Base-by-base conservation (phyloP, 2,113 vertebrate genomes). In the Heterotilapia buettikoferi region DNA sequence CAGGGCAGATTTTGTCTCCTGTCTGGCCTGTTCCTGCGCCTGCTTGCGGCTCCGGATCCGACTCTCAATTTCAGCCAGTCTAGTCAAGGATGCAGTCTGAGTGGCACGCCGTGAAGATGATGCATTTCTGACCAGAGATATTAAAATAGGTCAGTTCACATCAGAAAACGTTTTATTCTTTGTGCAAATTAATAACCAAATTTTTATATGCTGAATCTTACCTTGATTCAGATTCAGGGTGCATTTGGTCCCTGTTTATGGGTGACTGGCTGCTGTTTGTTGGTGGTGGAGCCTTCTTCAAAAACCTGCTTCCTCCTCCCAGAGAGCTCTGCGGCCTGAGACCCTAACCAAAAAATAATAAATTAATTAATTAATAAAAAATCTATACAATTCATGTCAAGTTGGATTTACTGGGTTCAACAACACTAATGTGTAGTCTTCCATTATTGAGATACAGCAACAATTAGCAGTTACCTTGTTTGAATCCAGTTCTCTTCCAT, bases 61-160 rank as follows among this genome's bases (percentile, higher is more conserved):
- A 59, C 89, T 96, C 84, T 98, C 97, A 0, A 98, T 94, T 6
- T 95, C 93, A 0, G 96, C 96, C 81, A 96, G 94, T 56, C 89
- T 96, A 11, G 38, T 94, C 36, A 98, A 93, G 0, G 94, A 95
- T 0, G 95, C 92, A 1, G 56, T 94, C 2, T 94, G 96, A 45
- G 94, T 93, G 80, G 90, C 43, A 13, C 3, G 82, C 66, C 88
- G 87, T 7, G 88, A 91, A 9, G 86, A 84, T 1, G 88, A 24
- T 38, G 63, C 76, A 29, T 36, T 52, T 63, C 94, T 94, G 80
- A 63, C 5, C 9, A 61, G 50, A 85, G 7, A 38, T 5, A 43
- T 19, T 9, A 14, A 45, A 52, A 63, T 11, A 43, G 12, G 47
- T 3, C 31, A 33, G 11, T 0, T 78, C 10, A 52, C 43, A 78